Base-by-base conservation (phyloP, 1,140 invertebrate genomes). In the Lasioglossum baleicum region DNA sequence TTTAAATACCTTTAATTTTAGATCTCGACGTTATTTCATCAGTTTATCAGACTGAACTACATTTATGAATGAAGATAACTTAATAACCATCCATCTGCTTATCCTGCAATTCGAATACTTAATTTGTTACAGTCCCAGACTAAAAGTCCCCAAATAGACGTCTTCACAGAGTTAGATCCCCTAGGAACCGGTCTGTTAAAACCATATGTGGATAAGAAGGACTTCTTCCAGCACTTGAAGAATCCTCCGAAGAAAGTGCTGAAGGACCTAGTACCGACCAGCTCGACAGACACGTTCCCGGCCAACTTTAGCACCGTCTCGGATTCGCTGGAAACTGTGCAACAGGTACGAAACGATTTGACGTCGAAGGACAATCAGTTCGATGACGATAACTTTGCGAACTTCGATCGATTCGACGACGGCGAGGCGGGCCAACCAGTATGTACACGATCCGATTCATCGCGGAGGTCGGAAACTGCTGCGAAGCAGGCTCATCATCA, bases 171-270 rank as follows among this genome's bases (percentile, higher is more conserved):
- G 92, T 93, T 98, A 92, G 97, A 98, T 95, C 97, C 97, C 72
- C 92, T 98, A 88, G 97, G 97, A 89, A 97, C 97, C 83, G 97
- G 97, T 86, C 95, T 96, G 90, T 97, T 95, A 93, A 97, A 96
- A 93, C 97, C 97, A 64, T 98, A 98, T 93, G 95, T 98, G 87
- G 97, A 98, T 94, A 98, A 98, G 93, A 98, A 98, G 94, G 97
- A 98, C 91, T 98, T 98, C 93, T 98, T 98, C 94, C 96, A 97
- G 94, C 96, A 98, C 89, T 94, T 98, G 81, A 98, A 98, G 94
- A 98, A 98, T 93, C 97, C 97, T 81, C 97, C 97, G 71, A 97
- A 97, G 94, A 98, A 97, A 93, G 95, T 97, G 26, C 94, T 98
- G 64, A 98, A 98, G 94, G 97, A 98, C 91, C 93, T 98, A 87